Evolutionary conservation across 2,797 vertebrate species (phyloP).

Genomic region (Falco naumanni): DNA sequence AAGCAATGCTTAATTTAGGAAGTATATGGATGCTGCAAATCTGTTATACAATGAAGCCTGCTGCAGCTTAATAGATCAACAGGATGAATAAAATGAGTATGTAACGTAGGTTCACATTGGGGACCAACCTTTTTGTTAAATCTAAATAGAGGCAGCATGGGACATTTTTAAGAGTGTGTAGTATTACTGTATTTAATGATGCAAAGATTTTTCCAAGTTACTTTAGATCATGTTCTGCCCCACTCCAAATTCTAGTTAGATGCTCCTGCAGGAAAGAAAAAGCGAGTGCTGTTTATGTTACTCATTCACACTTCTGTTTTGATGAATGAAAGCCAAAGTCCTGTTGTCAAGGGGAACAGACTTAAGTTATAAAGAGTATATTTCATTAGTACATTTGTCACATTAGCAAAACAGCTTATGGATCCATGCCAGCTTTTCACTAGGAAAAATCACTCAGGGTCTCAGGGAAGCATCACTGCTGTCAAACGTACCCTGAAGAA

Average conservation of each 20-base stretch:
- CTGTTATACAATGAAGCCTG: neutral
- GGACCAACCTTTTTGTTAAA: neutral
- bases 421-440: neutral
- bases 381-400: neutral
- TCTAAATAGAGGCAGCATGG: neutral
- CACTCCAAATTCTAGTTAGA: neutral
- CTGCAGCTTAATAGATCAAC: neutral
- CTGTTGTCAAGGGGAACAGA: neutral
- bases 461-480: neutral
- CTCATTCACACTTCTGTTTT: neutral
- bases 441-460: neutral
- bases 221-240: neutral
- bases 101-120: neutral
- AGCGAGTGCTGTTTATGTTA: neutral
- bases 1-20: neutral
- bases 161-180: neutral
- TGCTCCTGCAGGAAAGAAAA: neutral
- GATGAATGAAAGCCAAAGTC: neutral
- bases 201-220: neutral
- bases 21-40: neutral
- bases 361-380: neutral
- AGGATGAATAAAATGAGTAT: neutral
- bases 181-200: neutral
- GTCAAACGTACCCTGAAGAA: neutral
- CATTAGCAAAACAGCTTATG: conserved; percentile 3